Evolutionary conservation across 2,888 invertebrate species (phyloP).

Genomic region (Cephus spinipes): DNA sequence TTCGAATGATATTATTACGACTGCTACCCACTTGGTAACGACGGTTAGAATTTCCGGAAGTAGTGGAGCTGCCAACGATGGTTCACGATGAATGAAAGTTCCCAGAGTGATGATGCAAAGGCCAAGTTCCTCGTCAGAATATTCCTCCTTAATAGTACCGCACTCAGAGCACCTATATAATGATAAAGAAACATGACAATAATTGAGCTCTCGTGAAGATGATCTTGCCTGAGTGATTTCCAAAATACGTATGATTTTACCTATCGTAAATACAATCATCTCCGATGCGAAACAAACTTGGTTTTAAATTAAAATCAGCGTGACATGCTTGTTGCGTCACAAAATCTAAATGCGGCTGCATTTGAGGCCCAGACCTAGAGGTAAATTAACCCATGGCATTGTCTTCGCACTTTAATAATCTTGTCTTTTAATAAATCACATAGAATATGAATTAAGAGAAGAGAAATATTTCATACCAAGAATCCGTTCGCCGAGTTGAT

Average conservation of each 20-base stretch:
- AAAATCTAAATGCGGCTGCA: slow-evolving; percentile 57
- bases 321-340: slow-evolving; percentile 68
- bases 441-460: background rate
- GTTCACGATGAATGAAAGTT: slow-evolving; percentile 96
- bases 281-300: slow-evolving; percentile 75
- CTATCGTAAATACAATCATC: slow-evolving; percentile 79
- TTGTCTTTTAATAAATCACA: background rate
- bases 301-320: slow-evolving; percentile 70
- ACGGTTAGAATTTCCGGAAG: slow-evolving; percentile 91
- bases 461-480: slow-evolving; percentile 41
- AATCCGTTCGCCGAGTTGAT: slow-evolving; percentile 60
- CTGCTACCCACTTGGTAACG: slow-evolving; percentile 80
- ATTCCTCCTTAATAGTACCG: slow-evolving; percentile 88
- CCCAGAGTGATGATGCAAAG: slow-evolving; percentile 93
- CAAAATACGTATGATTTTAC: slow-evolving; percentile 49
- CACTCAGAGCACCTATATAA: slow-evolving; percentile 83
- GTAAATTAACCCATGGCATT: background rate
- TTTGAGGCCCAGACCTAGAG: slow-evolving; percentile 56
- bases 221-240: background rate
- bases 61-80: slow-evolving; percentile 92
- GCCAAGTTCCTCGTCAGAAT: slow-evolving; percentile 96
- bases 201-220: background rate
- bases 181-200: background rate
- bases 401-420: background rate
- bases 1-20: background rate